Evolutionary conservation across 1,140 invertebrate species (phyloP).

Genomic region (Saccostrea cuccullata): DNA sequence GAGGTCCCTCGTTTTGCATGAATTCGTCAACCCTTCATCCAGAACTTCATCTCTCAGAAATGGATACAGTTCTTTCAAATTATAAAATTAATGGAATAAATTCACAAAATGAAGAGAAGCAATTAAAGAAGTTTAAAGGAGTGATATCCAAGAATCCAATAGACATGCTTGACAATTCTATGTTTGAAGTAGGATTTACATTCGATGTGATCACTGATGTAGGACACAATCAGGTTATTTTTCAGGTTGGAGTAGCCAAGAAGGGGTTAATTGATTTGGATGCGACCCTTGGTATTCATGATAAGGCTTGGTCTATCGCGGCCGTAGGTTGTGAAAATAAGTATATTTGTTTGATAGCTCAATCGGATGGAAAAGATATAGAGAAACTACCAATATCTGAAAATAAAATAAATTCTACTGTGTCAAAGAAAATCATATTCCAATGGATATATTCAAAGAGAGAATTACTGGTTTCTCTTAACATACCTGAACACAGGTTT

Average conservation of each 20-base stretch:
- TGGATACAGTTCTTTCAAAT: neutral
- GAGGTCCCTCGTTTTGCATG: neutral
- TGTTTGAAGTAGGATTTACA: conserved; percentile 2
- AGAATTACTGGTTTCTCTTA: neutral
- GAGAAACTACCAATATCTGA: neutral
- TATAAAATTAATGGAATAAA: neutral
- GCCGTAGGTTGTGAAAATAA: neutral
- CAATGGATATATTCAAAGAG: neutral
- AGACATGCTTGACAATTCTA: neutral
- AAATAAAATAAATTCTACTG: neutral
- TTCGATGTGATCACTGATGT: neutral
- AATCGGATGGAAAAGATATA: neutral
- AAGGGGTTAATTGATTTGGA: neutral
- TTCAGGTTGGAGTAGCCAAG: neutral
- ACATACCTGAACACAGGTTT: neutral
- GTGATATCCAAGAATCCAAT: neutral
- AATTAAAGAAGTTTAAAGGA: neutral
- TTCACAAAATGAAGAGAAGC: neutral
- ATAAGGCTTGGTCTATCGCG: neutral
- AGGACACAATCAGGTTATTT: neutral
- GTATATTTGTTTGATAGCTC: neutral
- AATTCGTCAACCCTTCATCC: neutral
- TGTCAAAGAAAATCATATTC: neutral
- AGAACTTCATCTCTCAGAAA: neutral
- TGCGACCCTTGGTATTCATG: neutral